Base-by-base conservation (phyloP, 1,140 invertebrate genomes). In the Theocolax elegans region DNA sequence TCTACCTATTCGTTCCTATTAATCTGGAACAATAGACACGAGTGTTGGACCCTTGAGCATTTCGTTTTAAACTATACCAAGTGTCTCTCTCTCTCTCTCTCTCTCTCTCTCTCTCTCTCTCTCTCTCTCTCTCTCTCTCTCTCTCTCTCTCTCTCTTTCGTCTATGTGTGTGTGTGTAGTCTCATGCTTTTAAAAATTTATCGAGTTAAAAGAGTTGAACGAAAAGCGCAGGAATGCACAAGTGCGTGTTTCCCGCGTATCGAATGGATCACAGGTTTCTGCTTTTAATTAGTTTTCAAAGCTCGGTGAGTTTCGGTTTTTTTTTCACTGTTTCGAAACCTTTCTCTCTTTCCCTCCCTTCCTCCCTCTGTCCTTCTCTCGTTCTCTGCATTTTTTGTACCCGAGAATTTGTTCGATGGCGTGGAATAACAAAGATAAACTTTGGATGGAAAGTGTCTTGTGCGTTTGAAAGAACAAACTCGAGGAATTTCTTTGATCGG, bases 281-380 rank as follows among this genome's bases (percentile, higher is more conserved):
- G 54, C 54, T 67, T 67, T 58, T 59, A 67, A 67, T 67, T 67
- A 67, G 56, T 58, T 59, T 49, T n/a, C 15, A 19, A 67, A 15
- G 40, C 17, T 2, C 19, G 49, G 17, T 9, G n/a, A 46, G 17
- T 35, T 35, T 35, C 10, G 10, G 31, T 10, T 35, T 35, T 35
- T 35, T 35, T 35, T 4, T n/a, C n/a, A n/a, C n/a, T n/a, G n/a
- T n/a, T n/a, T n/a, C n/a, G n/a, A n/a, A n/a, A n/a, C n/a, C n/a
- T n/a, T n/a, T n/a, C n/a, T n/a, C n/a, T n/a, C n/a, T n/a, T n/a
- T n/a, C n/a, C n/a, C n/a, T n/a, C n/a, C n/a, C n/a, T n/a, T n/a
- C n/a, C n/a, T n/a, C n/a, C n/a, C n/a, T n/a, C n/a, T n/a, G n/a
- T n/a, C n/a, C n/a, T n/a, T n/a, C n/a, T n/a, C n/a, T n/a, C n/a